A percentile compares a stretch with the other conserved stretches of the same genome.
phyloP scores from a whole-genome alignment of 2,113 vertebrate species.

The Xerus inauris region DNA sequence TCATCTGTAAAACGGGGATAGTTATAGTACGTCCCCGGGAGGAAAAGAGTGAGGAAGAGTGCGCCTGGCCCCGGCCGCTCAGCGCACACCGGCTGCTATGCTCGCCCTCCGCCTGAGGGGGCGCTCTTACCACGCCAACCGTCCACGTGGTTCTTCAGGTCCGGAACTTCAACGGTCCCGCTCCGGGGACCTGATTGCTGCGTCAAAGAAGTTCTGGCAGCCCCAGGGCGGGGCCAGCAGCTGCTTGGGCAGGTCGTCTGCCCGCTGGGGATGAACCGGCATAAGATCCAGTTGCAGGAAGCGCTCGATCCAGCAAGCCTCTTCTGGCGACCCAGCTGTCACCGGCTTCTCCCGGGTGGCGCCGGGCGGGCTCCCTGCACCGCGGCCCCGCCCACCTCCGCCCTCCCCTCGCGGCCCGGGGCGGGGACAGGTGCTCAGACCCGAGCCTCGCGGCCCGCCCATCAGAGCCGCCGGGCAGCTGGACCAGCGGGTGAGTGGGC shows the following conservation, averaged over 20 bases:
- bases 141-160: background rate
- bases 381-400: background rate
- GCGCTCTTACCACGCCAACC: background rate
- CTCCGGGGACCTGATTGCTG: background rate
- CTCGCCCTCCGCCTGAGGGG: background rate
- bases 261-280: background rate
- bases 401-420: background rate
- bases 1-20: background rate
- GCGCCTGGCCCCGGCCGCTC: background rate
- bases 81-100: background rate
- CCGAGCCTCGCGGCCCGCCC: background rate
- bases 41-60: background rate
- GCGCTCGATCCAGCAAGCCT: background rate
- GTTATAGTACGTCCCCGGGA: background rate
- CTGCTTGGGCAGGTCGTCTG: background rate
- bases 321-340: background rate
- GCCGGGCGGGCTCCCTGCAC: background rate
- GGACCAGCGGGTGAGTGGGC: background rate
- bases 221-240: background rate
- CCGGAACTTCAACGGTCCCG: background rate
- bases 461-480: background rate
- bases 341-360: background rate
- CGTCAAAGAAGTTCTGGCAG: background rate
- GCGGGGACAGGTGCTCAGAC: constrained; percentile 55
- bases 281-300: too few species aligned